A percentile compares a stretch with the other conserved stretches of the same genome.
These are phyloP conservation scores for Eclectus roratus DNA, from an alignment of 2,113 vertebrate genomes.

Conservation along the genomic window DNA sequence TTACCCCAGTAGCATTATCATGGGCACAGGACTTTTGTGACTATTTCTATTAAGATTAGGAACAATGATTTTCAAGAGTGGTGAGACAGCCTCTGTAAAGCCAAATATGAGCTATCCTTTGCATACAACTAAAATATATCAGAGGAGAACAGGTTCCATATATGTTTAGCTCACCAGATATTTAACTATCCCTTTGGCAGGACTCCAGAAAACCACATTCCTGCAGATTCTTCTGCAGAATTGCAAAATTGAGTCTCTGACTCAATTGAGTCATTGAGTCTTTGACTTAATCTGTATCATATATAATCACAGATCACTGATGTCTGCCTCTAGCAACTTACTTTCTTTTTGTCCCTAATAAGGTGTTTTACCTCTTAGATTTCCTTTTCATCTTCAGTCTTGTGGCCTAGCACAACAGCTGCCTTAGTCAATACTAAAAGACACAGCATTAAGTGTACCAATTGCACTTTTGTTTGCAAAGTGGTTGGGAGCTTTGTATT, in stretches of 20 bases:
- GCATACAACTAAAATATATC: not conserved
- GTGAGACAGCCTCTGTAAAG: not conserved
- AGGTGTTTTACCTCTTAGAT: not conserved
- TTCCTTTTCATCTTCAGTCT: not conserved
- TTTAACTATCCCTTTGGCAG: not conserved
- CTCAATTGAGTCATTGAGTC: not conserved
- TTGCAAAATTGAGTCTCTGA: not conserved
- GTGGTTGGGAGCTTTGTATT: not conserved
- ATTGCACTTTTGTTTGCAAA: not conserved
- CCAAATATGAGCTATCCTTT: not conserved
- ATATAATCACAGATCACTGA: not conserved
- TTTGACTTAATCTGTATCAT: not conserved
- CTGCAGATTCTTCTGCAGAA: not conserved
- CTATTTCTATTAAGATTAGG: not conserved
- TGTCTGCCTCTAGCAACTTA: not conserved
- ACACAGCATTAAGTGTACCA: not conserved
- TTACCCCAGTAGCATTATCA: not conserved
- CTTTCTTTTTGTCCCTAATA: not conserved
- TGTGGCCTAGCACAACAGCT: not conserved
- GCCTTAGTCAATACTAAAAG: not conserved
- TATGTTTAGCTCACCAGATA: not conserved
- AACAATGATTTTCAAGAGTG: not conserved
- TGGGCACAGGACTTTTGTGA: not conserved
- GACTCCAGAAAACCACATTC: conserved; percentile 4
- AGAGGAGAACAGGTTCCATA: not conserved